Conservation (phyloP, 2,888 invertebrate species). For the Acrocyrtus sp. region DNA sequence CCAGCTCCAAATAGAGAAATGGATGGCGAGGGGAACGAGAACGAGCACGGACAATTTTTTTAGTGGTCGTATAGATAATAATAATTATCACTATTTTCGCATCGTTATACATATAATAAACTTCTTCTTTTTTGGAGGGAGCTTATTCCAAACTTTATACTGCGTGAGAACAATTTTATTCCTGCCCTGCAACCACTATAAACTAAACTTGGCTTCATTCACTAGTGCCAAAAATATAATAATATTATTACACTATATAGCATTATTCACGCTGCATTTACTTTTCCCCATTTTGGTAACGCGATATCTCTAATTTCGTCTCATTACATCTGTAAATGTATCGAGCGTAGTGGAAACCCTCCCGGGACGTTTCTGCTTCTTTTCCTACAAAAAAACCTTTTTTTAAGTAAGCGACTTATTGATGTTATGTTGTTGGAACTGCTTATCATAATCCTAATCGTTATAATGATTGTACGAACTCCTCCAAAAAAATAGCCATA, state of each 20-base stretch:
- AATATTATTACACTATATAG: constrained; percentile 4
- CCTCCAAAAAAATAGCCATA: constrained; percentile 19
- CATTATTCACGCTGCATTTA: constrained; percentile 11
- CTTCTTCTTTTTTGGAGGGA: too few relatives aligned
- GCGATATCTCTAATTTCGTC: background rate
- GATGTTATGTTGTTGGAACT: constrained; percentile 39
- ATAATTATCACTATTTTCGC: too few relatives aligned
- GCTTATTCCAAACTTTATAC: too few relatives aligned
- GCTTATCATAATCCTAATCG: constrained; percentile 46
- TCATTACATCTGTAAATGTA: background rate
- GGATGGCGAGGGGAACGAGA: too few relatives aligned
- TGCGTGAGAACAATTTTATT: too few relatives aligned
- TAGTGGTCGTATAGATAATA: too few relatives aligned
- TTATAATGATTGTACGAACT: constrained; percentile 35
- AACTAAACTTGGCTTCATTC: too few relatives aligned
- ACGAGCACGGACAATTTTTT: too few relatives aligned
- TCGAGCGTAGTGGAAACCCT: background rate
- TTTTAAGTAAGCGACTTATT: constrained; percentile 21
- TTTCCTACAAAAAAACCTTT: background rate
- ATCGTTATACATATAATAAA: too few relatives aligned
- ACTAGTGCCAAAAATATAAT: too few relatives aligned
- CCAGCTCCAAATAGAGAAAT: too few relatives aligned
- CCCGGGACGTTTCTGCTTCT: background rate
- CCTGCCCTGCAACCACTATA: too few relatives aligned
- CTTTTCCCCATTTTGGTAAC: background rate